These are phyloP conservation scores for Takifugu flavidus DNA, from an alignment of 2,113 vertebrate genomes.

Conservation along the genomic window DNA sequence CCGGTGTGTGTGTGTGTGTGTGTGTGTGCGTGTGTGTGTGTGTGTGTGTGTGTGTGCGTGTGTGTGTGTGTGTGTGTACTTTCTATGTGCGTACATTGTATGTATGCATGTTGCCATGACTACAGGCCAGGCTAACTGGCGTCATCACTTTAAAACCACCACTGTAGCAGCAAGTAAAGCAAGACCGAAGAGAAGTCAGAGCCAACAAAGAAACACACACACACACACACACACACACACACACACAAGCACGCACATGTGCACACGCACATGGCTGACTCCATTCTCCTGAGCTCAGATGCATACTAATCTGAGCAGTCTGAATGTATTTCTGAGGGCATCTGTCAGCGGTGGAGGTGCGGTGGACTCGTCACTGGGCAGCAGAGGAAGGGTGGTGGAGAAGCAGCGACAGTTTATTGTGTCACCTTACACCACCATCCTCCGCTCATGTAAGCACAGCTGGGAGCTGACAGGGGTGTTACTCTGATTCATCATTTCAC, in stretches of 20 bases:
- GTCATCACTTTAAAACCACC: too few species aligned
- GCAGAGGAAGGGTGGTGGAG: constrained; percentile 17
- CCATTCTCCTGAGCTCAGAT: constrained; percentile 56
- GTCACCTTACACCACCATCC: constrained; percentile 54
- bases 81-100: constrained; percentile 60
- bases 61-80: constrained; percentile 45
- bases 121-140: too few species aligned
- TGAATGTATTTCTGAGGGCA: constrained; percentile 36
- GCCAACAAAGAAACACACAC: constrained; percentile 11
- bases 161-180: too few species aligned
- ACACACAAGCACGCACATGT: constrained; percentile 24
- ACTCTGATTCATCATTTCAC: constrained; percentile 33
- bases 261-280: constrained; percentile 46
- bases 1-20: constrained; percentile 7
- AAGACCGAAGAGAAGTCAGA: not conserved
- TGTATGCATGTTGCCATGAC: too few species aligned
- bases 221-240: constrained; percentile 35
- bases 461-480: constrained; percentile 46
- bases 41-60: constrained; percentile 12
- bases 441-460: constrained; percentile 50
- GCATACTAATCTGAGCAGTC: constrained; percentile 51
- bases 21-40: constrained; percentile 8
- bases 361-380: not conserved
- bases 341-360: constrained; percentile 3
- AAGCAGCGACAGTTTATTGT: constrained; percentile 59